Conservation (phyloP, 2,113 vertebrate genomes). For the Murina feae region DNA sequence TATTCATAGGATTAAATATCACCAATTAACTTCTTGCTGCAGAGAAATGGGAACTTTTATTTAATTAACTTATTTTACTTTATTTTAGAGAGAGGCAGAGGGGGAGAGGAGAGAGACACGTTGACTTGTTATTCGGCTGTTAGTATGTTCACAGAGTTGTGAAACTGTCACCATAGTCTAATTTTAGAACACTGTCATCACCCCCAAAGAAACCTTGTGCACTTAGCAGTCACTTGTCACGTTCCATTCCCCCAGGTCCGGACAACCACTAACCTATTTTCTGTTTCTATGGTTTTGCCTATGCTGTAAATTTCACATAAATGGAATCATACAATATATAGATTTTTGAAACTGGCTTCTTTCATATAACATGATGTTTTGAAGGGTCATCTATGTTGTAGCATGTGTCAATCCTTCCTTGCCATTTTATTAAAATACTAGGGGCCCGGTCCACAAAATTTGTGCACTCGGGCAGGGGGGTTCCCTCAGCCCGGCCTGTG, state of each 20-base stretch:
- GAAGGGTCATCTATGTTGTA: not conserved
- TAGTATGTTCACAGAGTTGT: not conserved
- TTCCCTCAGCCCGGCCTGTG: no score
- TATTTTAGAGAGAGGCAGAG: no score
- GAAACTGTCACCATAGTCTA: not conserved
- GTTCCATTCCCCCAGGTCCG: not conserved
- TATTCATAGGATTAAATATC: no score
- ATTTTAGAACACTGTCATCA: conserved; percentile 5
- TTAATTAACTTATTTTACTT: no score
- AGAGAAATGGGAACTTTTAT: no score
- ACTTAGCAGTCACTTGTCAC: not conserved
- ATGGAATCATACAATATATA: not conserved
- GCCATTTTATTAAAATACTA: not conserved
- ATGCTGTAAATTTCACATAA: not conserved
- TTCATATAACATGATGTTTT: not conserved
- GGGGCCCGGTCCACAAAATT: no score
- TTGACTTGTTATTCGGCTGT: not conserved
- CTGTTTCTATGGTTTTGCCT: not conserved
- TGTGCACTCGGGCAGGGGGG: no score
- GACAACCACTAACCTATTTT: conserved; percentile 3
- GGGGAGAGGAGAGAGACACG: no score
- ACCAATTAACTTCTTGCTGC: no score
- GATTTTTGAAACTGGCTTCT: not conserved
- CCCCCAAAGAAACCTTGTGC: not conserved
- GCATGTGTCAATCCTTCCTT: not conserved